Conservation (phyloP, 2,797 vertebrate genomes). For the Hydrocynus forskahlii region DNA sequence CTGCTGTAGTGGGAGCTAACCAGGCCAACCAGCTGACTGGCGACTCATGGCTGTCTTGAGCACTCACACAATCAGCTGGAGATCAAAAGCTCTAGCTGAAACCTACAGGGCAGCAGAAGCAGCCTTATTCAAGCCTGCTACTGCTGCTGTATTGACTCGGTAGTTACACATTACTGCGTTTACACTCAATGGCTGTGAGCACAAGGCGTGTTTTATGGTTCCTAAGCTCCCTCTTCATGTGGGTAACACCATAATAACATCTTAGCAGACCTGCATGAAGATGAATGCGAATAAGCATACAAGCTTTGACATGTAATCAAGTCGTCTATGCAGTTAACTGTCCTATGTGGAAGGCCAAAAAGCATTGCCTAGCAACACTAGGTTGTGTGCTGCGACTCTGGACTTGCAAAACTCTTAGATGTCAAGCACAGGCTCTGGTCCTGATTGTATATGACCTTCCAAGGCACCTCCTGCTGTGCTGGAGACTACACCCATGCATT, state of each 20-base stretch:
- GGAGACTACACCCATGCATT: too few relatives aligned
- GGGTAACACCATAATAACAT: not conserved
- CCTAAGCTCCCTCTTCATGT: not conserved
- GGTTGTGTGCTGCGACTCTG: slow-evolving; percentile 39
- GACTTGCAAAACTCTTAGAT: not conserved
- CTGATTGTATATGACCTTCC: not conserved
- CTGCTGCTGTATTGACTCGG: not conserved
- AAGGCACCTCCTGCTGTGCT: not conserved
- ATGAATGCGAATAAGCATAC: not conserved
- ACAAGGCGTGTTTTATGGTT: not conserved
- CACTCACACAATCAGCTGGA: slow-evolving; percentile 11
- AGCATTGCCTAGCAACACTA: slow-evolving; percentile 77
- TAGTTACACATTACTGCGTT: not conserved
- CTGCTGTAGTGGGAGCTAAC: slow-evolving; percentile 46
- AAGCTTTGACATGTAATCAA: not conserved
- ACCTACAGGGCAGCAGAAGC: slow-evolving; percentile 12
- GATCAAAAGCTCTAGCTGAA: slow-evolving; percentile 46
- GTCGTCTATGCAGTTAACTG: not conserved
- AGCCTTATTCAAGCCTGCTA: not conserved
- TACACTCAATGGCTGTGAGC: not conserved
- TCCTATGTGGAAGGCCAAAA: slow-evolving; percentile 43
- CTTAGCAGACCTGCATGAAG: not conserved
- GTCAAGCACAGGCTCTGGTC: not conserved
- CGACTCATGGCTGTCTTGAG: slow-evolving; percentile 28
- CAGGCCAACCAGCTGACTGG: slow-evolving; percentile 13